Percentiles rank a stretch among this genome's conserved stretches.
phyloP scores from a whole-genome alignment of 2,113 vertebrate genomes.

The Ursus arctos region DNA sequence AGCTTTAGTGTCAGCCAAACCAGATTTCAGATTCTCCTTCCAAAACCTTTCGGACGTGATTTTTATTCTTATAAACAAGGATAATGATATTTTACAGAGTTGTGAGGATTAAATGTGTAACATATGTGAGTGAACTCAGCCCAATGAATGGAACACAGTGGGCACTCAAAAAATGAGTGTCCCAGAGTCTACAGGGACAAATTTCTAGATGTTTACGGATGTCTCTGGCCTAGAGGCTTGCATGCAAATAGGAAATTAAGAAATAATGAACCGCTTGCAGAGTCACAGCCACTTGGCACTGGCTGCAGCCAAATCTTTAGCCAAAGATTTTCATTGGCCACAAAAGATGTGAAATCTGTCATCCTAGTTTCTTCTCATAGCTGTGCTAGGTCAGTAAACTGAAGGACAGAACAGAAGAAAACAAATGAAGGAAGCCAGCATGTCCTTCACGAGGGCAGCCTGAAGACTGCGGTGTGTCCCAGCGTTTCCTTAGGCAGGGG shows the following conservation, averaged over 20 bases:
- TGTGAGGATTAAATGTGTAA: neutral
- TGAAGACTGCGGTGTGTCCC: neutral
- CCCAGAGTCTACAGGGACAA: neutral
- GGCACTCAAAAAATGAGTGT: neutral
- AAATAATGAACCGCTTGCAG: constrained; percentile 58
- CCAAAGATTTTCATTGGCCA: constrained; percentile 35
- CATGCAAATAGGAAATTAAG: constrained; percentile 66
- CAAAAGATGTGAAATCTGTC: constrained; percentile 9
- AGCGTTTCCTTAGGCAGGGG: neutral
- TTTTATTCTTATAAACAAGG: neutral
- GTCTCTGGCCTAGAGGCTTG: constrained; percentile 17
- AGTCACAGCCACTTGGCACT: constrained; percentile 12
- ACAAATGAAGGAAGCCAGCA: neutral
- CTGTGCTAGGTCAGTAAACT: neutral
- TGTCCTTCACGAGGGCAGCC: neutral
- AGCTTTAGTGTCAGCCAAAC: neutral
- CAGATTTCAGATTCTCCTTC: neutral
- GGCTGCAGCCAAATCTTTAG: constrained; percentile 52
- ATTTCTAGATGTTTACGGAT: neutral
- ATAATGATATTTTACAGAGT: neutral
- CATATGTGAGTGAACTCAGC: neutral
- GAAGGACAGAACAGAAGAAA: neutral
- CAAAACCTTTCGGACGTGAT: neutral
- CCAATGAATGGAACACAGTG: neutral
- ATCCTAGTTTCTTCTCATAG: neutral